phyloP scores from a whole-genome alignment of 2,888 invertebrate species.

The Lacanobia wlatinum region DNA sequence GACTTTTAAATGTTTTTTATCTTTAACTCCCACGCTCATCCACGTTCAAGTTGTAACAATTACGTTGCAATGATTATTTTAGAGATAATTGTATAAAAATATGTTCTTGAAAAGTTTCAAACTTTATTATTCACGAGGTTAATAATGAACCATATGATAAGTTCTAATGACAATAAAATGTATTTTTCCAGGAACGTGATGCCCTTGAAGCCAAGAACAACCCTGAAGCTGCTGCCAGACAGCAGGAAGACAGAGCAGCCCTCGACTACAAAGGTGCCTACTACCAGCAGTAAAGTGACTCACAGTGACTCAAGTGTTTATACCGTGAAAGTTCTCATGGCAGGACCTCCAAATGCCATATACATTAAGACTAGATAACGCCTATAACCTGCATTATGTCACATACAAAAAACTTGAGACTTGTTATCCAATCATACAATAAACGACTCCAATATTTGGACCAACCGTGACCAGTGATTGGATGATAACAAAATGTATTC shows the following conservation, averaged over 20 bases:
- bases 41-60: not conserved
- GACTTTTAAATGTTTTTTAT: not conserved
- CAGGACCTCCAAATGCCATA: conserved; percentile 67
- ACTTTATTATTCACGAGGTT: not conserved
- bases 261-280: conserved; percentile 93
- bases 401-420: conserved; percentile 35
- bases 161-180: too few species aligned
- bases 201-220: conserved; percentile 90
- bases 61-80: not conserved
- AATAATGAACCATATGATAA: not conserved
- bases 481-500: conserved; percentile 38
- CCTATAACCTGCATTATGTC: conserved; percentile 48
- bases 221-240: conserved; percentile 85
- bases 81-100: not conserved
- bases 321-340: conserved; percentile 68
- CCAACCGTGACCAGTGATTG: conserved; percentile 53
- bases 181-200: conserved; percentile 89
- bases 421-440: conserved; percentile 50
- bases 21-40: not conserved
- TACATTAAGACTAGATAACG: conserved; percentile 61
- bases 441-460: conserved; percentile 40
- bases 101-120: not conserved
- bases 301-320: conserved; percentile 60
- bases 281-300: conserved; percentile 83
- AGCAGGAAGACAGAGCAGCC: conserved; percentile 84